Conservation (phyloP, 2,113 vertebrate genomes). For the Megaceryle torquata region DNA sequence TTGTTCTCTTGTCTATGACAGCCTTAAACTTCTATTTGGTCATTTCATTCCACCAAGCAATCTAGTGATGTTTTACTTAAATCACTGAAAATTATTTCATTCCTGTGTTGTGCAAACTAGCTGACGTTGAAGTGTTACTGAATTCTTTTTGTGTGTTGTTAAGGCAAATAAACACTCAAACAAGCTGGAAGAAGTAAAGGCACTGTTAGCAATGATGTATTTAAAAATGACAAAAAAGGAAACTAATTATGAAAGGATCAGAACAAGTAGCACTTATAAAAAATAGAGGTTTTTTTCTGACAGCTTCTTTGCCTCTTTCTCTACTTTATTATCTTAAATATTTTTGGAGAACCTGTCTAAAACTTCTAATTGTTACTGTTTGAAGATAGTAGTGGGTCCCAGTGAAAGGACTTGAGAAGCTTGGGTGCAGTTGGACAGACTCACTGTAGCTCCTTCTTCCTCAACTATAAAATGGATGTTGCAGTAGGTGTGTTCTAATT, state of each 20-base stretch:
- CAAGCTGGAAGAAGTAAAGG: neutral
- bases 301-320: neutral
- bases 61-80: neutral
- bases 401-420: neutral
- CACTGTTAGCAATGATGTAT: neutral
- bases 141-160: neutral
- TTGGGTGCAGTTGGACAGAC: neutral
- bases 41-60: neutral
- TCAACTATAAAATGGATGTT: neutral
- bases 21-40: neutral
- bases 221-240: neutral
- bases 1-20: neutral
- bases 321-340: neutral
- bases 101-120: neutral
- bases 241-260: neutral
- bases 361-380: neutral
- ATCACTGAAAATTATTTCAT: neutral
- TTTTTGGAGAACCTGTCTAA: neutral
- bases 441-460: neutral
- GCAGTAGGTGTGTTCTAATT: neutral
- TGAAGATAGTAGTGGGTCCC: neutral
- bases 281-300: neutral
- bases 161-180: neutral
- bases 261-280: neutral
- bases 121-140: neutral